Base-by-base conservation (phyloP, 1,140 invertebrate genomes). In the Drosophila serrata region DNA sequence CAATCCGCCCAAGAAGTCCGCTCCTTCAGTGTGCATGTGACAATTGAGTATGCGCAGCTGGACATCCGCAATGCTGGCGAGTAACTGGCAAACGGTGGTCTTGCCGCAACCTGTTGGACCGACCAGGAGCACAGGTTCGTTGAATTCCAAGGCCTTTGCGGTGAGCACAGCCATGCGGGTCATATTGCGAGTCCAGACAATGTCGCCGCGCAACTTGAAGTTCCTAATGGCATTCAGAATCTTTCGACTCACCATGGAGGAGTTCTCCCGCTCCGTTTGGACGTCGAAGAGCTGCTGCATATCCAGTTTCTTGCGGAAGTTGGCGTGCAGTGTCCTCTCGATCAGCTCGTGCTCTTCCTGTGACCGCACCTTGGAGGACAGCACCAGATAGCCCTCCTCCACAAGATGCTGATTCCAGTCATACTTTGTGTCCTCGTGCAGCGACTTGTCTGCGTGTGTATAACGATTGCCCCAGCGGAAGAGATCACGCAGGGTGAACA, bases 81-180 rank as follows among this genome's bases (percentile, higher is more conserved):
- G 94, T 27, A 99, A 92, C 93, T 99, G 98, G 85, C 98, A 99
- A 19, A 99, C 95, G 0, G 98, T 99, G 0, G 99, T 99, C 94
- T 99, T 99, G 1, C 99, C 99, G 93, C 98, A 98, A 0, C 99
- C 99, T 27, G 99, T 99, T 92, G 99, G 98, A 48, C 99, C 99
- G 9, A 99, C 98, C 22, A 99, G 93, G 11, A 99, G 93, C 4
- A 99, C 96, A 0, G 99, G 99, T 92, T 99, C 99, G 79, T 97
- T 95, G 79, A 98, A 99, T 75, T 96, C 95, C 70, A 98, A 95
- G 0, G 98, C 96, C 93, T 99, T 97, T 33, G 96, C 96, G 19
- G 98, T 96, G 8, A 99, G 93, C n/a, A 99, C 97, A 6, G 97
- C 97, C 92, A 99, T 95, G 92, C 98, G 94, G 67, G 97, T 94